Evolutionary conservation across 37 sponge, comb jelly and placozoan genomes (phyloP).

Genomic region (Tethya wilhelma): DNA sequence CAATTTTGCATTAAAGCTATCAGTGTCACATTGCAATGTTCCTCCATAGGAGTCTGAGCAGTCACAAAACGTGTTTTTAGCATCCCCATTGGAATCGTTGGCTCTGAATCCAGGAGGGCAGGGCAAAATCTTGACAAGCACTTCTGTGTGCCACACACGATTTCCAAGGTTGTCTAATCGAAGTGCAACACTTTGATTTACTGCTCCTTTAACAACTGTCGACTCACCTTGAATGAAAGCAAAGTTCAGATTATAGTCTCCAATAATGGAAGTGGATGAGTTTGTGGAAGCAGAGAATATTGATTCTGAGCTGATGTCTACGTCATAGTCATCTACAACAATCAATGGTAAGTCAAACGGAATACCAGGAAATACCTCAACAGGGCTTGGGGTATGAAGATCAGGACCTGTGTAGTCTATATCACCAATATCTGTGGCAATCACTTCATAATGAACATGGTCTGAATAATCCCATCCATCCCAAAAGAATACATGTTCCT

Average conservation of each 20-base stretch:
- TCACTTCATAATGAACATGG: neutral
- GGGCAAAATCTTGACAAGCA: neutral
- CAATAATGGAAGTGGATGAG: no score
- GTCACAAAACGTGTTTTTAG: neutral
- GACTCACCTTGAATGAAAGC: neutral
- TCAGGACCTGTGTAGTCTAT: neutral
- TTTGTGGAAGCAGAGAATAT: neutral
- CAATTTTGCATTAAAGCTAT: neutral
- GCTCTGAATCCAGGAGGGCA: conserved; percentile 37
- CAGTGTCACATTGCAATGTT: conserved; percentile 7
- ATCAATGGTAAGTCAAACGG: conserved; percentile 11
- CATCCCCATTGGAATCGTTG: neutral
- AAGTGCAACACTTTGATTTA: neutral
- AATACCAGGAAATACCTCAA: conserved; percentile 45
- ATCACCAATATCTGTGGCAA: conserved; percentile 18
- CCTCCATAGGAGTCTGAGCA: conserved; percentile 15
- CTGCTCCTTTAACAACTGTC: neutral
- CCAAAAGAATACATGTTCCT: conserved; percentile 43
- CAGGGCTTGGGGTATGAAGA: no score
- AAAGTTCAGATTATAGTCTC: no score
- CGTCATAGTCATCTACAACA: conserved; percentile 33
- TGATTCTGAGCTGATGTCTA: neutral
- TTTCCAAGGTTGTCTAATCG: conserved; percentile 6
- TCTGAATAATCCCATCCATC: conserved; percentile 13
- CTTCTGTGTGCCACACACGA: conserved; percentile 9